Percentiles rank a stretch among this genome's conserved stretches.
These are phyloP conservation scores for Gila robusta DNA, from an alignment of 2,797 vertebrate species.

Conservation along the genomic window DNA sequence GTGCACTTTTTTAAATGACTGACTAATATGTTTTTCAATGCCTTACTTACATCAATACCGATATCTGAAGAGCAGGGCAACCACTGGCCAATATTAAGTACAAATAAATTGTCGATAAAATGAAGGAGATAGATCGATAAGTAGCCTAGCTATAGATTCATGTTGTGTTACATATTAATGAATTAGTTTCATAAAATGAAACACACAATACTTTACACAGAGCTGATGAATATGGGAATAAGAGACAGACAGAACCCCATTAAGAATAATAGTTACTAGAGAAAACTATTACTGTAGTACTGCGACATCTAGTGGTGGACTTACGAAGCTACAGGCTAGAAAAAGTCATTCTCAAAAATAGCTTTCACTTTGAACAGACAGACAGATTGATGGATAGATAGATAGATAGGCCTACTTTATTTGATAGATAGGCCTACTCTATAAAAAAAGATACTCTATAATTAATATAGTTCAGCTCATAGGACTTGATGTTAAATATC, in stretches of 20 bases:
- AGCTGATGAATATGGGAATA: not conserved
- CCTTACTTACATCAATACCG: not conserved
- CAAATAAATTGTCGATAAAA: not conserved
- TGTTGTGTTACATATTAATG: not conserved
- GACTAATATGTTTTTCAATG: not conserved
- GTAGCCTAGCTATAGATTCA: not conserved
- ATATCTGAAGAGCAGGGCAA: not conserved
- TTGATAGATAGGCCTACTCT: not conserved
- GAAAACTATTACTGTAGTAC: not conserved
- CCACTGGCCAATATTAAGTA: not conserved
- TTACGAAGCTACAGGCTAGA: not conserved
- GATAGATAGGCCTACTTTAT: not conserved
- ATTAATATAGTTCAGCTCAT: too few species aligned
- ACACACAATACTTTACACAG: not conserved
- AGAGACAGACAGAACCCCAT: not conserved
- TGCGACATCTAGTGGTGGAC: slow-evolving; percentile 10
- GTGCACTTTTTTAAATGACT: not conserved
- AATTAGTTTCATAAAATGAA: not conserved
- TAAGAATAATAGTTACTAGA: not conserved
- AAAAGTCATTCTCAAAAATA: not conserved
- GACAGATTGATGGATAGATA: not conserved
- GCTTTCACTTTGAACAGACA: not conserved
- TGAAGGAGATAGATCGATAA: not conserved
- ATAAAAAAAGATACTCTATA: too few species aligned
- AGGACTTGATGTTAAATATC: too few species aligned